Conservation (phyloP, 2,888 invertebrate genomes). For the Rapana venosa region DNA sequence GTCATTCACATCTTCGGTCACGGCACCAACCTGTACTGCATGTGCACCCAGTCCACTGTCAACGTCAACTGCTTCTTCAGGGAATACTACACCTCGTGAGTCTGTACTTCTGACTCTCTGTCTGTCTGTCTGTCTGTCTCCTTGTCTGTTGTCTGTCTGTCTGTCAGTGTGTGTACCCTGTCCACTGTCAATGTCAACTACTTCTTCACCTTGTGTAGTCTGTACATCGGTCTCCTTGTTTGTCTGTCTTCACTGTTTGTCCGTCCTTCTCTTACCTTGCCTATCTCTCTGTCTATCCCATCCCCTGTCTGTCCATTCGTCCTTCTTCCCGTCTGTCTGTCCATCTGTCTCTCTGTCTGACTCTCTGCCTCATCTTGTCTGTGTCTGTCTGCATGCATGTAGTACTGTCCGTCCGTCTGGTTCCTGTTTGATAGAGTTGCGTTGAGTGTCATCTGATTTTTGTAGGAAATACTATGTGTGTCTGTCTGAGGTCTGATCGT, state of each 20-base stretch:
- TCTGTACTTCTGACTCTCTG: neutral
- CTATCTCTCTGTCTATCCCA: neutral
- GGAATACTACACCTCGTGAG: slow-evolving; percentile 68
- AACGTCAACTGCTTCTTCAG: slow-evolving; percentile 69
- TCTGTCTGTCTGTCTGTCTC: neutral
- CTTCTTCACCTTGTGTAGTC: neutral
- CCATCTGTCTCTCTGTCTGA: too few species aligned
- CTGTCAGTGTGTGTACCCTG: neutral
- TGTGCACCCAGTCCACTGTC: slow-evolving; percentile 81
- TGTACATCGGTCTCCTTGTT: neutral
- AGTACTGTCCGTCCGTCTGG: too few species aligned
- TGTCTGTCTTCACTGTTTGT: neutral
- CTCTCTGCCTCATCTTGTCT: neutral
- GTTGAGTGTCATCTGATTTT: too few species aligned
- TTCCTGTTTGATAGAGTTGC: too few species aligned
- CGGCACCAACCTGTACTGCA: slow-evolving; percentile 83
- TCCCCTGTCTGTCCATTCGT: neutral
- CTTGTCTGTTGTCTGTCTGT: neutral
- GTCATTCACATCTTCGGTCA: slow-evolving; percentile 83
- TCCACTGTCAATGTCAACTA: neutral
- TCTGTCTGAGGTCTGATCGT: too few species aligned
- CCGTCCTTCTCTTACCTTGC: neutral
- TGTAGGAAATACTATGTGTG: too few species aligned
- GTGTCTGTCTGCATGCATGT: too few species aligned
- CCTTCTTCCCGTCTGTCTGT: neutral